Conservation (phyloP, 2,888 invertebrate species). For the Cantharis nigra region DNA sequence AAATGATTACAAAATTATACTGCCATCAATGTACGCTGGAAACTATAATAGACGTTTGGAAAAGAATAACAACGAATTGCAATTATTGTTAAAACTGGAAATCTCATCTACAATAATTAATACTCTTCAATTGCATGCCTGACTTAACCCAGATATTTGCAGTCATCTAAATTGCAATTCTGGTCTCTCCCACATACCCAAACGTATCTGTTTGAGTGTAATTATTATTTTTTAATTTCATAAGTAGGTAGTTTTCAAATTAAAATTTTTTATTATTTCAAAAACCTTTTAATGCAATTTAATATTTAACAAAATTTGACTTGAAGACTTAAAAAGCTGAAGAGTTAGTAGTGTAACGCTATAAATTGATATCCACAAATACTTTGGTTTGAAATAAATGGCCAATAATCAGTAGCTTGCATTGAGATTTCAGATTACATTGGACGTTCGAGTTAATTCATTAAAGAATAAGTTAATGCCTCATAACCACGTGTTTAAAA, state of each 20-base stretch:
- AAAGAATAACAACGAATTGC: neutral
- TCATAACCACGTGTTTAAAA: no score
- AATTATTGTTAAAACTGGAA: neutral
- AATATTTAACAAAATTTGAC: no score
- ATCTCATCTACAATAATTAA: neutral
- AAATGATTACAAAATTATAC: no score
- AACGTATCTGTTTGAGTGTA: neutral
- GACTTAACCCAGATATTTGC: neutral
- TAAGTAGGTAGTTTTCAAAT: neutral
- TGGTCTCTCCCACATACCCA: neutral
- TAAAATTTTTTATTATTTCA: neutral
- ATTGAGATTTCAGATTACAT: no score
- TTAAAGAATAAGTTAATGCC: no score
- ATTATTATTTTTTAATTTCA: neutral
- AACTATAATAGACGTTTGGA: neutral
- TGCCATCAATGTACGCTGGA: neutral
- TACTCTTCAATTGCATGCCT: neutral
- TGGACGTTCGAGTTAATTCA: no score
- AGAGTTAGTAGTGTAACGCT: no score
- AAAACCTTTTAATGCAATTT: no score
- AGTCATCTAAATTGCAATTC: neutral
- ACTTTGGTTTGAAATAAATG: no score
- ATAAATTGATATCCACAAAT: no score
- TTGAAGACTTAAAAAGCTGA: no score
- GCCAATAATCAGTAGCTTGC: no score